phyloP scores from a whole-genome alignment of 2,797 vertebrate species.

The Podargus strigoides region DNA sequence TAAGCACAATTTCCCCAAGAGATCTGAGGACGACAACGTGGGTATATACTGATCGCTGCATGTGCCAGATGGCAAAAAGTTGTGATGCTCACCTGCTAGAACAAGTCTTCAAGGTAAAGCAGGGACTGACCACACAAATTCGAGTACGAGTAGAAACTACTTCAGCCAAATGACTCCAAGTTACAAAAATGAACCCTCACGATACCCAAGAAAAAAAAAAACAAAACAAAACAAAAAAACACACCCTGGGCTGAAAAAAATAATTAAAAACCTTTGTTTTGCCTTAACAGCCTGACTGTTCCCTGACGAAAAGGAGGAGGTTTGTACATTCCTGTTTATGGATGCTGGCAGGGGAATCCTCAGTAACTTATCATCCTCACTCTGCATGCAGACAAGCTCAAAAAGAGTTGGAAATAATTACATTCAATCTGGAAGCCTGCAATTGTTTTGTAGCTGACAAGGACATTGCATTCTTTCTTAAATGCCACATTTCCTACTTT shows the following conservation, averaged over 20 bases:
- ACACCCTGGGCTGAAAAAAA: not conserved
- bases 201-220: too few species aligned
- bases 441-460: not conserved
- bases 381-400: not conserved
- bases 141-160: rapidly evolving
- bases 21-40: rapidly evolving
- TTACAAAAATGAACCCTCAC: not conserved
- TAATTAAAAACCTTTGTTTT: not conserved
- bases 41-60: not conserved
- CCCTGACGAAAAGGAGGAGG: not conserved
- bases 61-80: not conserved
- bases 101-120: not conserved
- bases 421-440: not conserved
- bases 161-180: not conserved
- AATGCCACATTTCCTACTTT: not conserved
- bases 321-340: not conserved
- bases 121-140: not conserved
- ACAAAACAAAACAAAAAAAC: not conserved
- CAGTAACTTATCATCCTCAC: not conserved
- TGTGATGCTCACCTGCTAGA: not conserved
- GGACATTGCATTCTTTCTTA: not conserved
- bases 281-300: not conserved
- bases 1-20: not conserved
- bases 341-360: not conserved
- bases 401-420: not conserved